phyloP scores from a whole-genome alignment of 2,797 vertebrate genomes.

The Psittacula echo region DNA sequence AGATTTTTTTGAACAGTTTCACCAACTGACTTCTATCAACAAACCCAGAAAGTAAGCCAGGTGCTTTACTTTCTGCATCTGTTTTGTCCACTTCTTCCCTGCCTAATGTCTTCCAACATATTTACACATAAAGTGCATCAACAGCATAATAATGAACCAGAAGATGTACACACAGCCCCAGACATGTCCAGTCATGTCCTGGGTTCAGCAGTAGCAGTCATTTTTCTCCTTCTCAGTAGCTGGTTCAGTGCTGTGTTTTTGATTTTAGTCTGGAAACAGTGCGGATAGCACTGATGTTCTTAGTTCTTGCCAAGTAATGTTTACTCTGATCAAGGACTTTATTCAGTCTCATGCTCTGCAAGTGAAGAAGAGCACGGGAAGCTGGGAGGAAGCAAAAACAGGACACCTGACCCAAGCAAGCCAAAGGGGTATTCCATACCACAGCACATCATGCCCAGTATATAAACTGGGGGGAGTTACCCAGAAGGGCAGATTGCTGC shows the following conservation, averaged over 20 bases:
- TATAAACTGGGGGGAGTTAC: background rate
- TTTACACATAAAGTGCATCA: rapidly evolving
- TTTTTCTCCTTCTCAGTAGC: background rate
- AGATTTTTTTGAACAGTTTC: background rate
- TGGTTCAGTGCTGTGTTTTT: background rate
- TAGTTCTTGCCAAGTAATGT: background rate
- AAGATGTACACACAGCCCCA: background rate
- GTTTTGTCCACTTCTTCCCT: background rate
- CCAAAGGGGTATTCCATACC: background rate
- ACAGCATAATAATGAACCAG: rapidly evolving
- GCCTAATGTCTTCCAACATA: background rate
- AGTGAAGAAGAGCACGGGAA: background rate
- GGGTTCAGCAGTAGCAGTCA: background rate
- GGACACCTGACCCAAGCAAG: background rate
- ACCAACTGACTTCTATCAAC: background rate
- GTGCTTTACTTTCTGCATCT: background rate
- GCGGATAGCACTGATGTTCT: background rate
- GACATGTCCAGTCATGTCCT: rapidly evolving
- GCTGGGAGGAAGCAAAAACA: background rate
- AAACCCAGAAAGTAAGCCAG: background rate
- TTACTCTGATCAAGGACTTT: background rate
- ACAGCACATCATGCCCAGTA: background rate
- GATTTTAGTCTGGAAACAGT: background rate
- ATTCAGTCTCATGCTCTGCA: background rate
- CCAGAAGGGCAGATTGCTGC: background rate